These are phyloP conservation scores for Scaptomyza pallida DNA, from an alignment of 1,140 invertebrate genomes.

Conservation along the genomic window DNA sequence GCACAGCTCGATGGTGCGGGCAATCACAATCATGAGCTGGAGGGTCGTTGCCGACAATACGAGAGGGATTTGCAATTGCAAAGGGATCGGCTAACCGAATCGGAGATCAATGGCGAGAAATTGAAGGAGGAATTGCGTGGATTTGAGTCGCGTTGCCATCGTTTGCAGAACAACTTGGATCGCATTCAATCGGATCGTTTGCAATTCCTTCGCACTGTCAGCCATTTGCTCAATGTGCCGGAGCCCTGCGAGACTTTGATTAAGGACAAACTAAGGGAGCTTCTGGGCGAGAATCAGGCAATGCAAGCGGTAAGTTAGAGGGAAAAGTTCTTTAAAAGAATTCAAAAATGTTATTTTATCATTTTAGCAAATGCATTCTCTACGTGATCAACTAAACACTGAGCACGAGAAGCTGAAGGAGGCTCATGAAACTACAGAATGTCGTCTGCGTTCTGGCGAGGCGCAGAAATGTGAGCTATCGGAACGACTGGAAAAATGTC, in stretches of 20 bases:
- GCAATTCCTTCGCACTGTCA: conserved; percentile 71
- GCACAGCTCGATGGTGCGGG: conserved; percentile 73
- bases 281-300: conserved; percentile 90
- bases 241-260: conserved; percentile 90
- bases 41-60: conserved; percentile 73
- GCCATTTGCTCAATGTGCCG: conserved; percentile 70
- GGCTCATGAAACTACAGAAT: conserved; percentile 86
- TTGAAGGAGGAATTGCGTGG: conserved; percentile 81
- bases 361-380: conserved; percentile 90
- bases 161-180: conserved; percentile 77
- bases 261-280: conserved; percentile 90
- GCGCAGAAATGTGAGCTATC: conserved; percentile 89
- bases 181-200: conserved; percentile 76
- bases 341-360: too few species aligned
- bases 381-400: conserved; percentile 88
- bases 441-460: conserved; percentile 87
- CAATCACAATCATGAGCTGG: conserved; percentile 79
- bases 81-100: conserved; percentile 76
- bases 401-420: conserved; percentile 88
- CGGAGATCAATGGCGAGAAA: conserved; percentile 79
- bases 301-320: conserved; percentile 87
- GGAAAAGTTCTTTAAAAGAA: too few species aligned
- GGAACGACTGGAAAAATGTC: conserved; percentile 88
- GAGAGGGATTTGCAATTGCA: conserved; percentile 80
- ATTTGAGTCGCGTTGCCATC: conserved; percentile 82